Base-by-base conservation (phyloP, 1,140 invertebrate species). In the Lucilia cuprina region DNA sequence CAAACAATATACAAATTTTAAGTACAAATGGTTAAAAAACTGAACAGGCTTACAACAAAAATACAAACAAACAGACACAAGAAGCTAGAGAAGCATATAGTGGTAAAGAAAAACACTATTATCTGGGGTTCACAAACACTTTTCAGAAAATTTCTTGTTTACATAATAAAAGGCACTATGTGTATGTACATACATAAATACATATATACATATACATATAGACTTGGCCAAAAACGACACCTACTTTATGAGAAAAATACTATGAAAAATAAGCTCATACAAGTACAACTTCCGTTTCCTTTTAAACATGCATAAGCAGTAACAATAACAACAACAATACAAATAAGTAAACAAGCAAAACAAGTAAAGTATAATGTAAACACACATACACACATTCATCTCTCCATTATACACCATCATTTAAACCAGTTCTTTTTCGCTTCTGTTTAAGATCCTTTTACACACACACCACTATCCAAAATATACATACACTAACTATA, bases 211-310 rank as follows among this genome's bases (percentile, higher is more conserved):
- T n/a, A n/a, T n/a, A n/a, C n/a, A n/a, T n/a, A n/a, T n/a, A 41
- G 35, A 77, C 34, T 77, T 30, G 34, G 21, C 74, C 34, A 77
- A 21, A 75, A 77, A 77, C 30, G 74, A 77, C 74, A 77, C 74
- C 74, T 77, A 77, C 74, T 77, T 77, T 41, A 17, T 75, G 13
- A 14, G 74, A 41, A 41, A 41, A 2, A 49, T 55, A 14, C 50
- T 55, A 55, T 55, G 41, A 49, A 49, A 49, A 47, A 50, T 21
- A 41, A 41, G 21, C 77, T 50, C 65, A 25, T 70, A 21, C 77
- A 80, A 80, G 41, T 80, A 47, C n/a, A 80, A 80, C 77, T 80
- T 80, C 77, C 77, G 77, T 80, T 80, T 80, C 77, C 77, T 80
- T 80, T 5, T 49, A 80, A 80, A 80, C 77, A 80, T 49, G 77